Percentiles rank a stretch among this genome's conserved stretches.
Conservation (phyloP, 2,797 vertebrate genomes). For the Euphonia xanthogaster region DNA sequence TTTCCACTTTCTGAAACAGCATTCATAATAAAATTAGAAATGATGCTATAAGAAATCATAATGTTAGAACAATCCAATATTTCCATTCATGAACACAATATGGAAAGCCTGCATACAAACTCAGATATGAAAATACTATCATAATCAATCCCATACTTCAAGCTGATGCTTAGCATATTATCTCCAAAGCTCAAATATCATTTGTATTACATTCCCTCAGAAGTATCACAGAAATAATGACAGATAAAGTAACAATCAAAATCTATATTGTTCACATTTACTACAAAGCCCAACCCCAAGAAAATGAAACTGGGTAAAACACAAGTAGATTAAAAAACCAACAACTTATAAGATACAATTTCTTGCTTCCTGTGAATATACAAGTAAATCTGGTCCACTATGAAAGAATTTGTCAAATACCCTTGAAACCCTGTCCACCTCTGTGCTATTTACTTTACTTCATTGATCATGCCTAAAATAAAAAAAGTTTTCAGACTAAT, state of each 20-base stretch:
- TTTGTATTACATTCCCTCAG: background rate
- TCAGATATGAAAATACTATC: background rate
- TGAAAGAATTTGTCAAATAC: background rate
- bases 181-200: background rate
- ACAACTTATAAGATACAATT: background rate
- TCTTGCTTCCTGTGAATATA: background rate
- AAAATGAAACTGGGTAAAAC: background rate
- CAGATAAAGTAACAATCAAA: conserved; percentile 37
- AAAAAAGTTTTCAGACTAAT: background rate
- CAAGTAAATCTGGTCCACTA: background rate
- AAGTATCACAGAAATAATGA: background rate
- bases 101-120: background rate
- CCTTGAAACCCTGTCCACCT: background rate
- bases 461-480: background rate
- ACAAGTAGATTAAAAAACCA: background rate
- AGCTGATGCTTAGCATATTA: background rate
- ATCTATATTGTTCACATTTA: conserved; percentile 50
- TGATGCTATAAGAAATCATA: background rate
- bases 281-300: conserved; percentile 54
- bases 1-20: background rate
- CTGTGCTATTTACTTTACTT: background rate
- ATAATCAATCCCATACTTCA: background rate
- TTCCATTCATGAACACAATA: background rate
- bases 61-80: background rate
- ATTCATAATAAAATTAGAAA: background rate